Conservation (phyloP, 1,140 invertebrate genomes). For the Paracyclopina nana region DNA sequence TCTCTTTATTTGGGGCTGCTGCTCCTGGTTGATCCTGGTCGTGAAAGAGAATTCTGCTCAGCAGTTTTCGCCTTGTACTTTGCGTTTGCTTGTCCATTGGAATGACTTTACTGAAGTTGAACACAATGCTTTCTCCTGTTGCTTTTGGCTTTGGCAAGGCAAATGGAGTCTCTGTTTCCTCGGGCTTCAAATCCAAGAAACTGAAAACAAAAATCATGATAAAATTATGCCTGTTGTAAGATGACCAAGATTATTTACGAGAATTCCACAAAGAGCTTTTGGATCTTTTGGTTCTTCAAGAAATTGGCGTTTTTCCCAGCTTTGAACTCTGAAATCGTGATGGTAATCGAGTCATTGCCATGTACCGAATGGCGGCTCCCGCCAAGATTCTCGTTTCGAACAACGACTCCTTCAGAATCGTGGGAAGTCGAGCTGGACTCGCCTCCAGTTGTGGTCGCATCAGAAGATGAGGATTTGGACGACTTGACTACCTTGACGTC, state of each 20-base stretch:
- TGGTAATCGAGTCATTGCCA: background rate
- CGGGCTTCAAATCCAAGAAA: background rate
- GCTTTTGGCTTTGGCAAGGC: background rate
- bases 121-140: background rate
- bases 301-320: background rate
- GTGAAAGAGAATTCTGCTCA: background rate
- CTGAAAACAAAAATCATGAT: too few species aligned
- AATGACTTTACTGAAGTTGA: background rate
- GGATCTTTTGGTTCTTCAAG: background rate
- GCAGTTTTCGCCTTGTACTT: background rate
- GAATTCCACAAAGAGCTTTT: background rate
- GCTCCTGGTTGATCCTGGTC: too few species aligned
- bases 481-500: too few species aligned
- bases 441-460: too few species aligned
- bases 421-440: too few species aligned
- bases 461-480: too few species aligned
- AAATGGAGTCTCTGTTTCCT: constrained; percentile 1
- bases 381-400: too few species aligned
- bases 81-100: background rate
- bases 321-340: background rate
- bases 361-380: background rate
- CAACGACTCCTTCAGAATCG: background rate
- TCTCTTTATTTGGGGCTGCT: too few species aligned
- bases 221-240: too few species aligned
- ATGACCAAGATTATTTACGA: too few species aligned